Base-by-base conservation (phyloP, 2,888 invertebrate species). In the Parnassius orleans region DNA sequence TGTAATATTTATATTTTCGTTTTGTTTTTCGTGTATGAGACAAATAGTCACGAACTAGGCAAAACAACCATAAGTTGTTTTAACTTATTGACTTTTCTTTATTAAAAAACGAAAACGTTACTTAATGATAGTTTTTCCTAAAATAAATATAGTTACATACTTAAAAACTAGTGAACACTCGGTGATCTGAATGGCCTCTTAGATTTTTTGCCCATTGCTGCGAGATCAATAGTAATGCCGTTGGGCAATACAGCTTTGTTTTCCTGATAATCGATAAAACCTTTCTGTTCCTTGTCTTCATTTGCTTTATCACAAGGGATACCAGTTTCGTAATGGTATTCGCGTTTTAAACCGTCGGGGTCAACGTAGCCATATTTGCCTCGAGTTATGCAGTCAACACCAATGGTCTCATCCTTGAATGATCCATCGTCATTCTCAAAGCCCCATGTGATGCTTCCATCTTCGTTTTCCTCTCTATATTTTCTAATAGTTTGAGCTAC, bases 401-500 rank as follows among this genome's bases (percentile, higher is more conserved):
- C 97, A 70, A 96, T 95, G 10, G 94, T 93, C 87, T 97, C 96
- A 79, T 97, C 96, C 79, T 97, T 97, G 84, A 95, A 97, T 2
- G 96, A 95, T 24, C 97, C 97, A 75, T 97, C 97, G 72, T 96
- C 96, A 79, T 97, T 96, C 83, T 97, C 96, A 76, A 95, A 97
- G 56, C 97, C 97, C 97, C 97, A 97, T 0, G 95, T 95, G 72
- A 97, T 97, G 77, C 95, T 96, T 50, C 96, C 96, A 71, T 96
- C 95, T 41, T 93, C 92, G 75, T 96, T 96, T 80, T 96, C 96
- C 52, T 96, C 96, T 58, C 95, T 93, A 87, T 94, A 97, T 77
- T 94, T 94, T 60, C 94, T 91, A 68, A 93, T 86, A 66, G 94
- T 94, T 83, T 95, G 95, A 33, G 95, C 94, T 0, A 95, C 95